Percentiles rank a stretch among this genome's conserved stretches.
These are phyloP conservation scores for Bufo bufo DNA, from an alignment of 2,113 vertebrate genomes.

Conservation along the genomic window DNA sequence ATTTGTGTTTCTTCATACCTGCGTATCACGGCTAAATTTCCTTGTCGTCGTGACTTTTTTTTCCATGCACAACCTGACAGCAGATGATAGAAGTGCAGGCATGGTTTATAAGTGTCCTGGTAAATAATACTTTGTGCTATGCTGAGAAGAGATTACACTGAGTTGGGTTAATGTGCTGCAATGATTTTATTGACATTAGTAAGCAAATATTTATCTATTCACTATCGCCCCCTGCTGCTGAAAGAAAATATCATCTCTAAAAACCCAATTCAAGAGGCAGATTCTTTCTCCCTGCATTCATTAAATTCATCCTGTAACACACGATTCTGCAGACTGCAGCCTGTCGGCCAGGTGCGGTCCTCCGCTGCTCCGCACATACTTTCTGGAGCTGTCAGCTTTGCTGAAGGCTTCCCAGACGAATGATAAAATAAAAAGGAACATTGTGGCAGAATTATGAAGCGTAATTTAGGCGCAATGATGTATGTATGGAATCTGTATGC, in stretches of 20 bases:
- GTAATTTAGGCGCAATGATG: not conserved
- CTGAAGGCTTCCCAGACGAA: not conserved
- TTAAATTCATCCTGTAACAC: not conserved
- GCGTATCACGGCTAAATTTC: not conserved
- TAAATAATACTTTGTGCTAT: not conserved
- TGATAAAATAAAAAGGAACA: not conserved
- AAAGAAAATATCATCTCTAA: not conserved
- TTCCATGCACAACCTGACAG: not conserved
- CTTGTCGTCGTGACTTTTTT: not conserved
- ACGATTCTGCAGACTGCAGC: not conserved
- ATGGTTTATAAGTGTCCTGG: not conserved
- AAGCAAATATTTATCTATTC: constrained; percentile 36
- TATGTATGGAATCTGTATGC: not conserved
- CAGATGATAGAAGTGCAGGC: not conserved
- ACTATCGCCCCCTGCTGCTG: constrained; percentile 23
- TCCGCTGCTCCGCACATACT: not conserved
- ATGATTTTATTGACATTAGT: not conserved
- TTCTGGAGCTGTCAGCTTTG: not conserved
- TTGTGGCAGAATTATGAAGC: not conserved
- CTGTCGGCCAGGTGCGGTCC: not conserved
- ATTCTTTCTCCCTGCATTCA: constrained; percentile 1
- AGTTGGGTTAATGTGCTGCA: constrained; percentile 10
- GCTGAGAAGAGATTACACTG: not conserved
- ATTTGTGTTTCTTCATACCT: too few species aligned
- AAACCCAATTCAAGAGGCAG: not conserved